Evolutionary conservation across 2,797 vertebrate genomes (phyloP).

Genomic region (Pelochelys cantorii): DNA sequence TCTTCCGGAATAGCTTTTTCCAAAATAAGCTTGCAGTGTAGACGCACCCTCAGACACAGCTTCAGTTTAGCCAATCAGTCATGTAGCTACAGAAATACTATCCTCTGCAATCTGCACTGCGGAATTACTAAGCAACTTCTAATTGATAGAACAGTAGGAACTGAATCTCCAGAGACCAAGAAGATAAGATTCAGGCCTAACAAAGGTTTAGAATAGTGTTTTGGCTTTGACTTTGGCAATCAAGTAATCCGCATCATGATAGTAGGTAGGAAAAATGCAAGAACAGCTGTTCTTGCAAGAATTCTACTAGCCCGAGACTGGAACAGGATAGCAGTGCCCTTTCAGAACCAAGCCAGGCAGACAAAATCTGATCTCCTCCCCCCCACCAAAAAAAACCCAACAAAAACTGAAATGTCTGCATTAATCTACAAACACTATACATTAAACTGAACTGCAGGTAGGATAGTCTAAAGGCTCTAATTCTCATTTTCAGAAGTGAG

Average conservation of each 20-base stretch:
- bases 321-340: not conserved
- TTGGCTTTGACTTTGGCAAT: not conserved
- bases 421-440: not conserved
- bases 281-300: not conserved
- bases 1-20: too few relatives aligned
- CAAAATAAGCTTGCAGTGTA: too few relatives aligned
- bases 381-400: not conserved
- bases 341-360: not conserved
- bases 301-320: not conserved
- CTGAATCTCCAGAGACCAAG: not conserved
- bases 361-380: not conserved
- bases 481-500: not conserved
- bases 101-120: not conserved
- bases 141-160: not conserved
- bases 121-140: not conserved
- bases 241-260: not conserved
- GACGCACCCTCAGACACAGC: not conserved
- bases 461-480: not conserved
- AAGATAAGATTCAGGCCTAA: rapidly evolving
- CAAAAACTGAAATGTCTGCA: not conserved
- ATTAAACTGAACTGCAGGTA: not conserved
- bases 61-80: not conserved
- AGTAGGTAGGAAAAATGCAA: not conserved
- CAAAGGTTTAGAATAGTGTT: not conserved
- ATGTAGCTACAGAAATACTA: not conserved